These are phyloP conservation scores for Sus scrofa DNA, from an alignment of 2,113 vertebrate genomes.

Conservation along the genomic window T2T-Sscrofa CM000813.6:147235501-147236000, in stretches of 20 bases:
- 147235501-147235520: background rate
- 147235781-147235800: slow-evolving; percentile 76
- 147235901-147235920: slow-evolving; percentile 66
- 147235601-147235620: background rate
- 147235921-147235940: slow-evolving; percentile 69
- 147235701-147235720: slow-evolving; percentile 18
- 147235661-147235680: background rate
- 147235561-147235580: background rate
- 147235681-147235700: background rate
- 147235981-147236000: slow-evolving; percentile 66
- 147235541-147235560: background rate
- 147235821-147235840: slow-evolving; percentile 85
- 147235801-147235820: slow-evolving; percentile 86
- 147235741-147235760: slow-evolving; percentile 84
- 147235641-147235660: background rate
- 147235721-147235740: slow-evolving; percentile 33
- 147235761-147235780: slow-evolving; percentile 89
- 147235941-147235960: slow-evolving; percentile 76
- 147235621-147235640: background rate
- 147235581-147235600: background rate
- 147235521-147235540: background rate
- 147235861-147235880: slow-evolving; percentile 74
- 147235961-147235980: slow-evolving; percentile 71
- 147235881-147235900: slow-evolving; percentile 78
- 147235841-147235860: slow-evolving; percentile 76